Base-by-base conservation (phyloP, 1,140 invertebrate genomes). In the Lasioglossum baleicum region DNA sequence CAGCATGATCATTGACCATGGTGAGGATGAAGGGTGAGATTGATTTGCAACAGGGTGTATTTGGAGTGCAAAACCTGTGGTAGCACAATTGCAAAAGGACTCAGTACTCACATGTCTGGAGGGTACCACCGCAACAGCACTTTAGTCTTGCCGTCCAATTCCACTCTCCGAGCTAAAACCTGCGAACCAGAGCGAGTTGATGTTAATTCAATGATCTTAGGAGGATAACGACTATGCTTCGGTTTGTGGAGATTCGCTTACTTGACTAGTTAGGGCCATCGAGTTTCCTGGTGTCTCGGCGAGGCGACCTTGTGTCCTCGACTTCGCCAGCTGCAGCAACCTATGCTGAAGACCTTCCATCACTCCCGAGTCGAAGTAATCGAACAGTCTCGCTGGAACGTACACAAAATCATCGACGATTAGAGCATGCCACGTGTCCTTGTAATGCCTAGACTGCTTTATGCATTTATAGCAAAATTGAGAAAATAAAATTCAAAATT, bases 331-430 rank as follows among this genome's bases (percentile, higher is more conserved):
- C 76, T 93, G 93, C 64, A 95, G 90, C 74, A 97, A 90, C 81
- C 95, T 94, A 88, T 96, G 95, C 90, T 97, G 96, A 20, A 98
- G 93, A 31, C 96, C 95, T 91, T 98, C 97, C 97, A 98, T 98
- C 71, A 97, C 96, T 51, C 97, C 96, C 74, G 96, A 93, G 91
- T 98, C 97, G 91, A 98, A 97, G 92, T 96, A 98, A 92, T 98
- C 97, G 90, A 97, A 97, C 94, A 96, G 95, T 70, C 96, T 95
- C 75, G 96, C 26, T 31, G 15, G 0, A 64, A 64, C 35, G 35
- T 22, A 2, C 15, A 10, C 4, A 56, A 31, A 72, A 58, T 13
- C 44, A 13, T 13, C 2, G 13, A 2, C 10, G 44, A 48, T 48
- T 48, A 48, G 44, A 48, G 2, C 35, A 35, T 35, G 35, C 2